phyloP scores from a whole-genome alignment of 2,888 invertebrate species.

The Brenthis daphne region DNA sequence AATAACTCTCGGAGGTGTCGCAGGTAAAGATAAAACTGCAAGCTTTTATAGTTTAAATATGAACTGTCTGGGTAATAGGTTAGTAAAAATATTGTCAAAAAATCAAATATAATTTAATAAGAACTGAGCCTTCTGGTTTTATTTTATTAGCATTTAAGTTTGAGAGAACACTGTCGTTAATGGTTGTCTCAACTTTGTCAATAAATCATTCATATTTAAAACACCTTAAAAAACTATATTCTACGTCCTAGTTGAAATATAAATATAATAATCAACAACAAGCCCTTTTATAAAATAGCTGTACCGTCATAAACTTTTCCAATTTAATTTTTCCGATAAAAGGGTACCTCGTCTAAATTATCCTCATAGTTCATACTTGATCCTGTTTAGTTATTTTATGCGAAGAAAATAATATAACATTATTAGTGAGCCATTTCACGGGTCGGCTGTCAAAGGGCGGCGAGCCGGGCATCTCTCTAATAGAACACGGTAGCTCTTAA shows the following conservation, averaged over 20 bases:
- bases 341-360: slow-evolving; percentile 1
- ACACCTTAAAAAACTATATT: too few relatives aligned
- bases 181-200: too few relatives aligned
- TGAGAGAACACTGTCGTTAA: too few relatives aligned
- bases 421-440: slow-evolving; percentile 47
- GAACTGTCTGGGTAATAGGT: too few relatives aligned
- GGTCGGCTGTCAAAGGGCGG: slow-evolving; percentile 48
- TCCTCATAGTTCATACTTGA: slow-evolving; percentile 22
- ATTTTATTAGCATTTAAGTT: too few relatives aligned
- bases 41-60: not conserved
- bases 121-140: too few relatives aligned
- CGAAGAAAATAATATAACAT: slow-evolving; percentile 40
- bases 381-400: slow-evolving; percentile 31
- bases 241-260: too few relatives aligned
- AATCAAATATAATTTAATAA: too few relatives aligned
- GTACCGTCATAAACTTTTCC: not conserved
- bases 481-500: slow-evolving; percentile 15
- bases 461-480: slow-evolving; percentile 1
- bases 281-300: not conserved
- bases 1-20: slow-evolving; percentile 9
- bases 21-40: not conserved
- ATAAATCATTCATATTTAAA: too few relatives aligned
- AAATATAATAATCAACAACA: not conserved
- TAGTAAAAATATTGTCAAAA: too few relatives aligned
- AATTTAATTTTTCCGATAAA: slow-evolving; percentile 7